phyloP scores from a whole-genome alignment of 2,888 invertebrate species.

The Eilema griseolum region DNA sequence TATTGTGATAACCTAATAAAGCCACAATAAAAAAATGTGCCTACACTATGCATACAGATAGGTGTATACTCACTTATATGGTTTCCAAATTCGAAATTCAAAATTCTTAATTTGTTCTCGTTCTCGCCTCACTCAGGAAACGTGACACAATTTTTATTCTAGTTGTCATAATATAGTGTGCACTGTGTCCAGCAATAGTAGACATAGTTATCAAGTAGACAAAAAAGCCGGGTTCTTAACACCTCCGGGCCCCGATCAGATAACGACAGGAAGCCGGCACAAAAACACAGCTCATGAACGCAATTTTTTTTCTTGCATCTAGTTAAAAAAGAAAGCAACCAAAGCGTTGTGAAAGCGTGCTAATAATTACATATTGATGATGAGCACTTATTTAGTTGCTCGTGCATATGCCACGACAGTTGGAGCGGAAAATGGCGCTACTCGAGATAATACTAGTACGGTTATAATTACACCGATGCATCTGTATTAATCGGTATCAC shows the following conservation, averaged over 20 bases:
- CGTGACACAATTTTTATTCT: no score
- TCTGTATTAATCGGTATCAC: no score
- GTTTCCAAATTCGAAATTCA: no score
- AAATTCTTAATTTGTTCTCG: no score
- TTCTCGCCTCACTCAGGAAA: no score
- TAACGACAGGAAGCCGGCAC: background rate
- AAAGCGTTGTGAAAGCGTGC: conserved; percentile 27
- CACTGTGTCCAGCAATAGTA: no score
- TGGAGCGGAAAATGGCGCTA: conserved; percentile 38
- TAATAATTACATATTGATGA: conserved; percentile 35
- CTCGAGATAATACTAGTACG: background rate
- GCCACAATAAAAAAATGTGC: no score
- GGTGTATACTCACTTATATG: no score
- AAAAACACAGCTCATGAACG: background rate
- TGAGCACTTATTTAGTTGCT: conserved; percentile 30
- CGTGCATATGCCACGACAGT: conserved; percentile 21
- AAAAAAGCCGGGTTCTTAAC: background rate
- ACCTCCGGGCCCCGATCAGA: background rate
- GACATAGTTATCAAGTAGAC: no score
- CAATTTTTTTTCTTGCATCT: conserved; percentile 7
- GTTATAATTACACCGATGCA: background rate
- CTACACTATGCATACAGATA: no score
- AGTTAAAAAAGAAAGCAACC: conserved; percentile 22
- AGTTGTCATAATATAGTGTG: no score
- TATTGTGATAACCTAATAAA: no score